A percentile compares a stretch with the other conserved stretches of the same genome.
These are phyloP conservation scores for Junco hyemalis DNA, from an alignment of 2,113 vertebrate genomes.

Conservation along the genomic window DNA sequence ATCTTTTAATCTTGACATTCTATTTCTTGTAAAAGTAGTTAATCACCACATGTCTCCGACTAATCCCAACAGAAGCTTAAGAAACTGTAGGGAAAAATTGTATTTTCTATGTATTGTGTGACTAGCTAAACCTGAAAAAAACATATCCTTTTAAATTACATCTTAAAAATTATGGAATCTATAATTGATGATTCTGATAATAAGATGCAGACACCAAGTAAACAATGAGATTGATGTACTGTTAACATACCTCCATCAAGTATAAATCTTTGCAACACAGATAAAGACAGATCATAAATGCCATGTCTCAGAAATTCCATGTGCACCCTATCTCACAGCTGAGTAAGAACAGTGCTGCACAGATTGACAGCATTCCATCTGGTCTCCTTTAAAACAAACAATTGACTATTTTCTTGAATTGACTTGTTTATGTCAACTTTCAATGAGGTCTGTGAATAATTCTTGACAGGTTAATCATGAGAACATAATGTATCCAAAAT, in stretches of 20 bases:
- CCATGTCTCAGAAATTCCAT: neutral
- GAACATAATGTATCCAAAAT: neutral
- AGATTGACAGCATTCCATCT: constrained; percentile 3
- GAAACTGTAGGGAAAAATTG: neutral
- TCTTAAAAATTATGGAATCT: neutral
- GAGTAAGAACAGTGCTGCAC: neutral
- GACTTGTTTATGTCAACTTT: neutral
- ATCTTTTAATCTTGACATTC: neutral
- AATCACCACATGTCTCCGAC: neutral
- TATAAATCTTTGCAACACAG: neutral
- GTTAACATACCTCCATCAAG: neutral
- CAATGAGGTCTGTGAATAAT: neutral
- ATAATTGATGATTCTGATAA: neutral
- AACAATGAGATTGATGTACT: neutral
- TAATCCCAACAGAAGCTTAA: neutral
- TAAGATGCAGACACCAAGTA: neutral
- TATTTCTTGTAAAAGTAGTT: neutral
- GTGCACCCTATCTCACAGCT: neutral
- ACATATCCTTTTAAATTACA: neutral
- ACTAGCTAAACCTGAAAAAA: neutral
- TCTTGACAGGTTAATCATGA: neutral
- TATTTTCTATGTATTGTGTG: neutral
- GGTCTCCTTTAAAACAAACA: neutral
- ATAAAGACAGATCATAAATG: neutral
- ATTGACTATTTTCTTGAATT: neutral